A percentile compares a stretch with the other conserved stretches of the same genome.
phyloP scores from a whole-genome alignment of 2,113 vertebrate genomes.

The Lichenostomus cassidix region DNA sequence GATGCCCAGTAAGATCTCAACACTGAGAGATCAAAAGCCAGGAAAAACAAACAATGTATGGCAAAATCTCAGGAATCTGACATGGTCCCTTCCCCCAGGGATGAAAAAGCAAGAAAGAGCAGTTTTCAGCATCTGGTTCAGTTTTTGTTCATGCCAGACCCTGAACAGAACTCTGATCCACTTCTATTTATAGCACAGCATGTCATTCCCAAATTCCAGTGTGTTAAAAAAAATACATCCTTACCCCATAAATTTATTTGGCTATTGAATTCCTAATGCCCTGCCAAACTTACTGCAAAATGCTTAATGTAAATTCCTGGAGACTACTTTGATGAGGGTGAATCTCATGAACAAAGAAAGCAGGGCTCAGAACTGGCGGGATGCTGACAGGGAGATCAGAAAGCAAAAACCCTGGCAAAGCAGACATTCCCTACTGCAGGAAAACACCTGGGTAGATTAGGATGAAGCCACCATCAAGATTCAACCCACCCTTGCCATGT shows the following conservation, averaged over 20 bases:
- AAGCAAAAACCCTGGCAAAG: not conserved
- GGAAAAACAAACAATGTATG: conserved; percentile 42
- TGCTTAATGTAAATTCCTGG: not conserved
- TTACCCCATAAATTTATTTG: not conserved
- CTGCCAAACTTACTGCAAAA: conserved; percentile 46
- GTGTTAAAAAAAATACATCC: not conserved
- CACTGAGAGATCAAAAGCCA: conserved; percentile 27
- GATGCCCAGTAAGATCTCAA: not conserved
- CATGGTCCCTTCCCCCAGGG: conserved; percentile 25
- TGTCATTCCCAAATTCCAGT: conserved; percentile 52
- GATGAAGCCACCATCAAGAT: not conserved
- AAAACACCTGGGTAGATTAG: not conserved
- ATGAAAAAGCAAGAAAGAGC: conserved; percentile 42
- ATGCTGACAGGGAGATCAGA: accelerated
- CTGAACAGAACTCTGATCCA: conserved; percentile 43
- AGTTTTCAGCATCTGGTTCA: conserved; percentile 64
- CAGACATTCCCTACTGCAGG: not conserved
- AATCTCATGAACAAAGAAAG: not conserved
- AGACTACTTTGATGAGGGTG: not conserved
- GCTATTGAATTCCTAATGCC: not conserved
- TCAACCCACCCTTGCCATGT: not conserved
- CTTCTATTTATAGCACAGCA: conserved; percentile 56
- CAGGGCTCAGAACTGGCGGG: accelerated
- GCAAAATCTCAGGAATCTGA: conserved; percentile 61
- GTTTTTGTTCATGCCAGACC: conserved; percentile 48